A percentile compares a stretch with the other conserved stretches of the same genome.
phyloP scores from a whole-genome alignment of 2,888 invertebrate species.

The Microplitis deprimator region DNA sequence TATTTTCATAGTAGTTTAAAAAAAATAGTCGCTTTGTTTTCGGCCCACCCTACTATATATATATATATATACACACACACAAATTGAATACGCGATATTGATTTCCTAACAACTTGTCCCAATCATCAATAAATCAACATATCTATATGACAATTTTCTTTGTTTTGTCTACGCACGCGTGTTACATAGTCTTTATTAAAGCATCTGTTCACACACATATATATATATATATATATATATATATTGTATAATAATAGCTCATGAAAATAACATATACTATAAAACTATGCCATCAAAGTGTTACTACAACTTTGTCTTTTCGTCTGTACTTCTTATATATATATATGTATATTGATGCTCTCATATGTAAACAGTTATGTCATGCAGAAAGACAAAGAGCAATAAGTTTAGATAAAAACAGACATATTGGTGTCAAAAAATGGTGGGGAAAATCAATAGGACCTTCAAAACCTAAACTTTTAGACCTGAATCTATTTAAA shows the following conservation, averaged over 20 bases:
- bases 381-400: slow-evolving; percentile 13
- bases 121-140: slow-evolving; percentile 1
- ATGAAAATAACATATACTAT: background rate
- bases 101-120: background rate
- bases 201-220: background rate
- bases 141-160: slow-evolving; percentile 1
- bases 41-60: too few species aligned
- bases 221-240: background rate
- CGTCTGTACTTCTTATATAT: background rate
- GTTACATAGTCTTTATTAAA: background rate
- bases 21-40: too few species aligned
- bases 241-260: background rate
- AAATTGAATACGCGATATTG: slow-evolving; percentile 1
- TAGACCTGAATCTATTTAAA: too few species aligned
- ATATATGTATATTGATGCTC: background rate
- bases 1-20: too few species aligned
- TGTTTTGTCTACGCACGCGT: slow-evolving; percentile 12
- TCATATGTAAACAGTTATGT: slow-evolving; percentile 24
- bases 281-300: slow-evolving; percentile 18
- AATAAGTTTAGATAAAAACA: too few species aligned
- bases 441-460: background rate
- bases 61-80: too few species aligned
- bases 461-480: background rate
- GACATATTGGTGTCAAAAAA: background rate
- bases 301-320: background rate